Percentiles rank a stretch among this genome's conserved stretches.
Conservation (phyloP, 23 tunicate genomes). For the Trididemnum nubilum region DNA sequence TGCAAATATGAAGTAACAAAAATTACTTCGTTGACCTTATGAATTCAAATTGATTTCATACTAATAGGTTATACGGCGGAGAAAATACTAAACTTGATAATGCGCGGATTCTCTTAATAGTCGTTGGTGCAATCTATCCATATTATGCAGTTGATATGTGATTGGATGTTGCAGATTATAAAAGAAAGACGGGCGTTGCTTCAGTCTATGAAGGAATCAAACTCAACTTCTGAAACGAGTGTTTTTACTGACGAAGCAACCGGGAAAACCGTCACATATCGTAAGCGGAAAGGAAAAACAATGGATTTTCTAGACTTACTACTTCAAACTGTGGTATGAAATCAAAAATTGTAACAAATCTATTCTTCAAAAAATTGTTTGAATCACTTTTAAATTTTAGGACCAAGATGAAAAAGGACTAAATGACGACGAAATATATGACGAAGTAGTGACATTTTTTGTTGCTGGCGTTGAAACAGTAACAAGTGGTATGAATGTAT, state of each 20-base stretch:
- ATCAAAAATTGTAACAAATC: too few relatives aligned
- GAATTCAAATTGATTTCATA: too few relatives aligned
- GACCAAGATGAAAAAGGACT: constrained; percentile 27
- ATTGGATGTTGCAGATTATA: not conserved
- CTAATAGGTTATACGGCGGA: too few relatives aligned
- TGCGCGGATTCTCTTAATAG: too few relatives aligned
- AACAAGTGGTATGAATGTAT: constrained; percentile 13
- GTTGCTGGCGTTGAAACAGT: constrained; percentile 59
- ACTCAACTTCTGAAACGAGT: not conserved
- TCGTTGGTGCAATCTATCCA: too few relatives aligned
- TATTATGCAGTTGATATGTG: not conserved
- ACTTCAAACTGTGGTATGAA: constrained; percentile 29
- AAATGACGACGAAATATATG: constrained; percentile 31
- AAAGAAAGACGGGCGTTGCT: constrained; percentile 6
- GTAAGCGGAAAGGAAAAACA: constrained; percentile 33
- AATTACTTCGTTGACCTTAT: too few relatives aligned
- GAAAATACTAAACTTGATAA: too few relatives aligned
- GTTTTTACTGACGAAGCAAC: constrained; percentile 10
- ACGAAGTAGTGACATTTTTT: constrained; percentile 54
- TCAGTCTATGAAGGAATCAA: not conserved
- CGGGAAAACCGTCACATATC: constrained; percentile 23
- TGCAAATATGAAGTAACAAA: too few relatives aligned
- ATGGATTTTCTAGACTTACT: constrained; percentile 36
- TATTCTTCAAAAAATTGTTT: not conserved
- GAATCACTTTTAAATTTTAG: constrained; percentile 17